A percentile compares a stretch with the other conserved stretches of the same genome.
phyloP scores from a whole-genome alignment of 2,797 vertebrate genomes.

The Sparidentex hasta region DNA sequence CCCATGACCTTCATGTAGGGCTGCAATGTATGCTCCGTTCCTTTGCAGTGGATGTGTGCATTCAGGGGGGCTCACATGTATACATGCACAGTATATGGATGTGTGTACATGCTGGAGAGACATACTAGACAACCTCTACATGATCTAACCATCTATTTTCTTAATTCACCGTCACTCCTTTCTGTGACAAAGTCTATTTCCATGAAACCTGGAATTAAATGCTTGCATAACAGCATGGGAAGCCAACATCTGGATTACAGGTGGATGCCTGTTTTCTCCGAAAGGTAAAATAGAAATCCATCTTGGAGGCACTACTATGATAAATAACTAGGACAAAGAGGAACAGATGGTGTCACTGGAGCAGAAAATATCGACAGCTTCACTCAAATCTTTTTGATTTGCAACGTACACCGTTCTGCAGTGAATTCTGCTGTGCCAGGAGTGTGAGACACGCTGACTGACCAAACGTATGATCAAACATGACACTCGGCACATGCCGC shows the following conservation, averaged over 20 bases:
- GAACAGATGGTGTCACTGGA: constrained; percentile 65
- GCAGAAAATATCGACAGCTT: constrained; percentile 55
- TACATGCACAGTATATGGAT: not conserved
- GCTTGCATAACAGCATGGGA: constrained; percentile 71
- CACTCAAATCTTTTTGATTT: constrained; percentile 36
- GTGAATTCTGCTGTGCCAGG: constrained; percentile 22
- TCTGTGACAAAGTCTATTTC: constrained; percentile 7
- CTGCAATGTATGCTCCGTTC: not conserved
- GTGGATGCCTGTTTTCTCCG: constrained; percentile 42
- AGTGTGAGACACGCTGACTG: constrained; percentile 3
- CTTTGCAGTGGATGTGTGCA: not conserved
- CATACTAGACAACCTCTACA: not conserved
- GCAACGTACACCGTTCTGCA: constrained; percentile 15
- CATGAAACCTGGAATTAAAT: constrained; percentile 46
- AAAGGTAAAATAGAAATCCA: constrained; percentile 54
- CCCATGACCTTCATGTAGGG: constrained; percentile 62
- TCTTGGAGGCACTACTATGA: constrained; percentile 43
- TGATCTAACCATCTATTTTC: not conserved
- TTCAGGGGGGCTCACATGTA: constrained; percentile 9
- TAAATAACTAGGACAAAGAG: constrained; percentile 54
- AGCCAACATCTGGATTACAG: constrained; percentile 71
- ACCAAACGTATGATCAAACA: constrained; percentile 8
- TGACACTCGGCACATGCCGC: constrained; percentile 14
- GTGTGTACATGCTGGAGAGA: constrained; percentile 14
- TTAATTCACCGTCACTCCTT: not conserved